Evolutionary conservation across 2,888 invertebrate genomes (phyloP).

Genomic region (Nebria brevicollis): DNA sequence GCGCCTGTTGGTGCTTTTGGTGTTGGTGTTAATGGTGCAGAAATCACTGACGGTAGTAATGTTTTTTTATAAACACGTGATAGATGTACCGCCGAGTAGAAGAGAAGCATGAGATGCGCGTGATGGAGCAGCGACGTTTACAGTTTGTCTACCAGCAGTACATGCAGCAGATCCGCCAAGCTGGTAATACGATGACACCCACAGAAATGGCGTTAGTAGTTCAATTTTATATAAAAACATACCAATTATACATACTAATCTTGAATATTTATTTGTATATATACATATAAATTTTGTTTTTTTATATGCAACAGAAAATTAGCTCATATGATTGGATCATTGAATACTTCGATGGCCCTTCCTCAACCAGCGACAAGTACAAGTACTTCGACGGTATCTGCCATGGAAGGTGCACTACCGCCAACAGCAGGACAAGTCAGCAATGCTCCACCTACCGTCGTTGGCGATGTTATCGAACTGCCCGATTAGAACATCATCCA

Average conservation of each 20-base stretch:
- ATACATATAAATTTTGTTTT: no score
- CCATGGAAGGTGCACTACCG: slow-evolving; percentile 14
- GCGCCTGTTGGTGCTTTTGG: background rate
- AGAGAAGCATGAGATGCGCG: slow-evolving; percentile 33
- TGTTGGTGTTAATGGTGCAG: background rate
- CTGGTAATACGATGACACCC: slow-evolving; percentile 26
- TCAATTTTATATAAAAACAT: no score
- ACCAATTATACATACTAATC: no score
- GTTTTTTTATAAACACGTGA: slow-evolving; percentile 20
- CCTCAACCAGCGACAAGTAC: slow-evolving; percentile 19
- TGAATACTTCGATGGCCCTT: background rate
- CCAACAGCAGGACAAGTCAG: slow-evolving; percentile 3
- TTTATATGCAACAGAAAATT: slow-evolving; percentile 17
- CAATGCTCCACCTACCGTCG: slow-evolving; percentile 16
- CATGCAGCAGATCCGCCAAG: slow-evolving; percentile 31
- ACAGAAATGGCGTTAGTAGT: slow-evolving; percentile 23
- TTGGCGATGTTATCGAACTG: slow-evolving; percentile 34
- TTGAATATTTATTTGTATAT: no score
- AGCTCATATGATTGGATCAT: slow-evolving; percentile 25
- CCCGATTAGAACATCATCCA: slow-evolving; percentile 26
- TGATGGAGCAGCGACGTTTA: slow-evolving; percentile 37
- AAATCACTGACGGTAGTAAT: background rate
- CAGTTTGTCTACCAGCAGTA: slow-evolving; percentile 37
- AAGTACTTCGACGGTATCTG: slow-evolving; percentile 18
- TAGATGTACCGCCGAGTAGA: slow-evolving; percentile 40